Evolutionary conservation across 2,888 invertebrate genomes (phyloP).

Genomic region (Eupithecia abbreviata): DNA sequence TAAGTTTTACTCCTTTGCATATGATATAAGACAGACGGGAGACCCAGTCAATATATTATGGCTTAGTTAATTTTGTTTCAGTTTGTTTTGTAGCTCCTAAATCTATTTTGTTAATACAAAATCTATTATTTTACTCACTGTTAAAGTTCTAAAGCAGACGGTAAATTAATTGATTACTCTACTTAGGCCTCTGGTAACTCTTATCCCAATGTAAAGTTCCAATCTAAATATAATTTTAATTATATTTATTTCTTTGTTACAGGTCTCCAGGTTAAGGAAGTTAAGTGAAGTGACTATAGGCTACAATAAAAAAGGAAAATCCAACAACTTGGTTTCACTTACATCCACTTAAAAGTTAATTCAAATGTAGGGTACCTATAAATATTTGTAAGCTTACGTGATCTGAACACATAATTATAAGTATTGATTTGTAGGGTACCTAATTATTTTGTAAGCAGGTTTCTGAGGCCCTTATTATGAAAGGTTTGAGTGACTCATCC

Average conservation of each 20-base stretch:
- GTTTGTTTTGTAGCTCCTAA: not conserved
- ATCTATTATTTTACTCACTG: not conserved
- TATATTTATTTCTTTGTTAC: slow-evolving; percentile 67
- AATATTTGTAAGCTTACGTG: too few relatives aligned
- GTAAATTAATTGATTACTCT: not conserved
- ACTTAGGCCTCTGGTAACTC: not conserved
- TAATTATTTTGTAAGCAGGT: not conserved
- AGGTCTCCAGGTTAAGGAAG: slow-evolving; percentile 96
- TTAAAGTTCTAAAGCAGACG: not conserved
- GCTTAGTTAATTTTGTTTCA: too few relatives aligned
- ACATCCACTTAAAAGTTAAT: not conserved
- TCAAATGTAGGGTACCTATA: not conserved
- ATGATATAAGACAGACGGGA: too few relatives aligned
- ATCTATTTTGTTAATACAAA: not conserved
- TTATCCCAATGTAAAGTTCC: not conserved
- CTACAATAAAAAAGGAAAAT: slow-evolving; percentile 54
- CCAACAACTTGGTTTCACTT: slow-evolving; percentile 31
- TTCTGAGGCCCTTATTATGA: not conserved
- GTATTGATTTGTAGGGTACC: not conserved
- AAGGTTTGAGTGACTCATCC: not conserved
- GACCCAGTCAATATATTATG: too few relatives aligned
- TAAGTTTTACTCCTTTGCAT: too few relatives aligned
- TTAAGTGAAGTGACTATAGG: slow-evolving; percentile 85
- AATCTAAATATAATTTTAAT: not conserved
- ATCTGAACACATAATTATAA: too few relatives aligned